Base-by-base conservation (phyloP, 1,140 invertebrate genomes). In the Drosophila baimaii region DNA sequence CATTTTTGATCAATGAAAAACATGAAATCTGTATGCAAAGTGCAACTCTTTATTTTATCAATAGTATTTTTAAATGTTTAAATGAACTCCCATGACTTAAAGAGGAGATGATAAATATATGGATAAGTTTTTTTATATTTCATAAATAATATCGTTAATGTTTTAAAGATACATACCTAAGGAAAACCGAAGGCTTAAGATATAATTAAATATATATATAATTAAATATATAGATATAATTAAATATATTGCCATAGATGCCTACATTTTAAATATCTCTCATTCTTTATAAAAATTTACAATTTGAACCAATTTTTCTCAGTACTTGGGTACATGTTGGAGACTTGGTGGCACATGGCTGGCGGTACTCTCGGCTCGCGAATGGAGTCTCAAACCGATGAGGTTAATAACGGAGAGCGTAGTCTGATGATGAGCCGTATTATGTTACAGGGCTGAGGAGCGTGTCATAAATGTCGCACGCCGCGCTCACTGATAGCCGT, bases 381-480 rank as follows among this genome's bases (percentile, higher is more conserved):
- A 25, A 43, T 13, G 46, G 44, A 59, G 72, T 31, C 77, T 77
- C 61, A 79, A 88, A 82, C 71, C 82, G 82, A 86, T 86, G 83
- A 88, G 83, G 79, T 79, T 86, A 88, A 37, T 52, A 47, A 41
- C 43, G 27, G 27, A 69, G 79, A 63, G 71, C 79, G 66, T 54
- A 51, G 76, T 72, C 41, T 76, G 76, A 86, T 86, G 82, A 86
- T 86, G 83, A 88, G 83, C 75, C 83, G 72, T 88, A 88, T 86
- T 88, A 86, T 70, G 76, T 79, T 88, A 69, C 83, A 35, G 46
- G 75, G 61, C 57, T 47, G 55, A 74, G 76, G 41, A 78, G 79
- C 83, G 79, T 79, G 83, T 83, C 83, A 86, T 83, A 86, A 86
- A 88, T 86, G 83, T 86, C 84, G 76, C 79, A 79, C 72, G 76